Conservation (phyloP, 35 echinoderm and acorn worm genomes). For the Ophioderma brevispina region DNA sequence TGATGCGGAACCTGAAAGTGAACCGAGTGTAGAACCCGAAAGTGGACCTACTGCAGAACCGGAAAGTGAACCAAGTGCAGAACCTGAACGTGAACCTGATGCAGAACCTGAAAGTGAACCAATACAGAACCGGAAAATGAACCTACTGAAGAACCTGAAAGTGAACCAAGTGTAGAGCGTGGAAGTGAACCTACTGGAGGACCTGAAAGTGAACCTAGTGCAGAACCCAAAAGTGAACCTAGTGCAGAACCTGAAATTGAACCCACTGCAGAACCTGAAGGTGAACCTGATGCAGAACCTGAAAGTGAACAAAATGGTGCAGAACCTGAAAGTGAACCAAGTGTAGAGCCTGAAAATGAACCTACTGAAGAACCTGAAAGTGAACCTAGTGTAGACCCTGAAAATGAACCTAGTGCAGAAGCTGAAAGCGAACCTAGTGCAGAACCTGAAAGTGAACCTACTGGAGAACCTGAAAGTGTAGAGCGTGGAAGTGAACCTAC, state of each 20-base stretch:
- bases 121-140: conserved; percentile 39
- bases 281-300: conserved; percentile 38
- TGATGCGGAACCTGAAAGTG: conserved; percentile 30
- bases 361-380: conserved; percentile 51
- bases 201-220: conserved; percentile 30
- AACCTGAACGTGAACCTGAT: conserved; percentile 4
- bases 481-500: conserved; percentile 10
- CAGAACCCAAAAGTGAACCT: conserved; percentile 33
- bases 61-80: not conserved
- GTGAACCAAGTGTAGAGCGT: conserved; percentile 42
- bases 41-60: conserved; percentile 11
- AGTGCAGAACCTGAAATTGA: conserved; percentile 19
- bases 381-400: conserved; percentile 1
- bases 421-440: conserved; percentile 24
- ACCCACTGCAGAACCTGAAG: conserved; percentile 46
- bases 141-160: conserved; percentile 26
- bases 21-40: conserved; percentile 42
- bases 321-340: conserved; percentile 52
- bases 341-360: conserved; percentile 44
- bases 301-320: conserved; percentile 23
- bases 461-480: conserved; percentile 26
- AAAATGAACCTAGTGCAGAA: conserved; percentile 41
- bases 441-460: conserved; percentile 37
- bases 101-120: conserved; percentile 8
- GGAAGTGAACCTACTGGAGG: conserved; percentile 51